Conservation (phyloP, 2,797 vertebrate genomes). For the Mionectes olivaceus region DNA sequence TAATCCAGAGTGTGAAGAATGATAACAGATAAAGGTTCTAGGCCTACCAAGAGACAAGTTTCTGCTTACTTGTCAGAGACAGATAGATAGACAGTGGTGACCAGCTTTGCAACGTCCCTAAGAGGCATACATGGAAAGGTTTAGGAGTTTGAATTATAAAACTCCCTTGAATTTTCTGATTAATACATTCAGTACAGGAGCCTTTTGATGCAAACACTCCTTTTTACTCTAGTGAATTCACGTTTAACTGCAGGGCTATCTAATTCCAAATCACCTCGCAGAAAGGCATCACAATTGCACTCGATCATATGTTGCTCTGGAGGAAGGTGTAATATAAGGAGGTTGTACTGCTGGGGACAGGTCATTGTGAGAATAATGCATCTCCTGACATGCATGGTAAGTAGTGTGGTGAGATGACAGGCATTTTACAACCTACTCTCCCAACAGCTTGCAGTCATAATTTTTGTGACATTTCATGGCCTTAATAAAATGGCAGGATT, state of each 20-base stretch:
- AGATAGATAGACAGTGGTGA: background rate
- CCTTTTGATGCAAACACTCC: background rate
- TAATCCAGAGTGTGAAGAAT: background rate
- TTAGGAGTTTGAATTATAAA: background rate
- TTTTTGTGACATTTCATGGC: constrained; percentile 9
- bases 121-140: background rate
- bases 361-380: background rate
- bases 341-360: background rate
- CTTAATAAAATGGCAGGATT: constrained; percentile 11
- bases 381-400: background rate
- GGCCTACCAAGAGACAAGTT: background rate
- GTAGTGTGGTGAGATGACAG: background rate
- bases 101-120: background rate
- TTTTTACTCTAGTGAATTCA: background rate
- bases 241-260: background rate
- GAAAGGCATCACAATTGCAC: background rate
- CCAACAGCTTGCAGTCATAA: background rate
- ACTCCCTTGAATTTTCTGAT: background rate
- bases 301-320: background rate
- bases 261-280: background rate
- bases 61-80: background rate
- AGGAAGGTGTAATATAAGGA: background rate
- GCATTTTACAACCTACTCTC: background rate
- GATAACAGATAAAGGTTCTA: background rate
- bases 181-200: background rate